Evolutionary conservation across 2,888 invertebrate genomes (phyloP), one percentile per base, ranked within the genome.

Genomic region (Habroteleia sp.): DNA sequence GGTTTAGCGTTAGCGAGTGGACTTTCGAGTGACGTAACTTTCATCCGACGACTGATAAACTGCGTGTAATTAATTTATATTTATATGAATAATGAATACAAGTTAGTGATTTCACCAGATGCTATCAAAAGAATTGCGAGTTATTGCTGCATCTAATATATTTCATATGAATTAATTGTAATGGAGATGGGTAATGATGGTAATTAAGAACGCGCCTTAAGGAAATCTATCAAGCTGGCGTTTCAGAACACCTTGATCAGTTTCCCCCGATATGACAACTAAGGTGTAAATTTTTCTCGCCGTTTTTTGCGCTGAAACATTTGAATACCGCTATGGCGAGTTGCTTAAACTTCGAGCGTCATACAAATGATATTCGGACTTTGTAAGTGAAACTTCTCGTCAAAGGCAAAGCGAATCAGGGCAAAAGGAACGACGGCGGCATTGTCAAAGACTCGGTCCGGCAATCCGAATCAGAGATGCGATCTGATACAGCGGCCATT

Each of bases 391-490:
- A 63, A 42, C 54, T 20, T 74, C 68, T 74, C 74, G 75, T 63
- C 60, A 50, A 77, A 69, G 46, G 29, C 44, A 66, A 10, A 25
- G 11, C 44, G 41, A 74, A 69, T 63, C 69, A 60, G 69, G 54
- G 71, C 75, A 74, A 72, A 62, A 74, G 60, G 76, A 77, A 76
- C 77, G 75, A n/a, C 63, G 85, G 82, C 85, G 85, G 86, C 85
- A 76, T 77, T 81, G 85, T 85, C 85, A 86, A 86, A 87, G 85
- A 77, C 62, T 78, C 77, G 74, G 78, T 16, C 74, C 66, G 65
- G 80, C 74, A 79, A 76, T 77, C 79, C 79, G 76, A 82, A 84
- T 83, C 83, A 80, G 81, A 84, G 83, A 85, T 83, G 80, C 79
- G 80, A 86, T 85, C 83, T 81, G 79, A 81, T 80, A 79, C 76